phyloP scores from a whole-genome alignment of 1,140 invertebrate genomes.

The Neotoxoptera formosana region DNA sequence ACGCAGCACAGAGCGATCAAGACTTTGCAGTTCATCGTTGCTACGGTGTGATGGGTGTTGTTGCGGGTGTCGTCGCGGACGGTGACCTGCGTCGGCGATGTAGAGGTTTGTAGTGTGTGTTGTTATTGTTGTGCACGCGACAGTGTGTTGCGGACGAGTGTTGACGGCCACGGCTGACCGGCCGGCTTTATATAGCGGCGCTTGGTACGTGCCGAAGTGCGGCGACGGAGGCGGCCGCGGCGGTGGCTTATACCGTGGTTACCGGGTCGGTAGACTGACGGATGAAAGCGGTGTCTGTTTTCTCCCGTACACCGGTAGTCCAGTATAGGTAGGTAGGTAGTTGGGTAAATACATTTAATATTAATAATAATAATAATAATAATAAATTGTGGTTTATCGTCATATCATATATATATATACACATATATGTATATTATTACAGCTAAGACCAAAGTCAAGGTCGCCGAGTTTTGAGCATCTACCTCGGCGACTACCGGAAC shows the following conservation, averaged over 20 bases:
- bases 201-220: neutral
- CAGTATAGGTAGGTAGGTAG: neutral
- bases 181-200: slow-evolving; percentile 19
- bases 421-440: neutral
- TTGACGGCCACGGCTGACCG: neutral
- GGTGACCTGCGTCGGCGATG: neutral
- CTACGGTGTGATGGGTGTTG: neutral
- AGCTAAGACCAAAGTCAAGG: neutral
- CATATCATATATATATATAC: neutral
- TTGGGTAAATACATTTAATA: neutral
- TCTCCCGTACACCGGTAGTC: neutral
- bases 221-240: neutral
- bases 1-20: slow-evolving; percentile 27
- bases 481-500: neutral
- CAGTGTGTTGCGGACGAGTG: neutral
- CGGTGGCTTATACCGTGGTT: neutral
- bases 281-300: neutral
- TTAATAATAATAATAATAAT: neutral
- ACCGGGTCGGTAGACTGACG: neutral
- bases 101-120: neutral
- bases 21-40: neutral
- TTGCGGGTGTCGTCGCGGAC: neutral
- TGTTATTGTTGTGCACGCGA: neutral
- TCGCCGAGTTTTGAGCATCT: neutral
- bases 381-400: neutral